These are phyloP conservation scores for Rapana venosa DNA, from an alignment of 2,888 invertebrate genomes.

Conservation along the genomic window DNA sequence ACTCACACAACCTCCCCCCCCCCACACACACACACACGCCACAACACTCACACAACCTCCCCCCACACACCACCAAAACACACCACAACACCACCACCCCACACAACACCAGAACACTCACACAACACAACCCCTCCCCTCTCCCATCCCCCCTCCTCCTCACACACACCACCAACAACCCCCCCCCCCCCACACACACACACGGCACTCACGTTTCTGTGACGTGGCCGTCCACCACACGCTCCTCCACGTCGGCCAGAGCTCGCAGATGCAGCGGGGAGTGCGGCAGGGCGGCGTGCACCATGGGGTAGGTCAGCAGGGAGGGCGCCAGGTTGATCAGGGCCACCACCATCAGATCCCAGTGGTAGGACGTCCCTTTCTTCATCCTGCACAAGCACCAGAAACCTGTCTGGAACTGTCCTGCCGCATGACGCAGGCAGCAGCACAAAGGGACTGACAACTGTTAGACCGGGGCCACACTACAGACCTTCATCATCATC, in stretches of 20 bases:
- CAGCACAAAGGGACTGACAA: too few relatives aligned
- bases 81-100: too few relatives aligned
- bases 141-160: neutral
- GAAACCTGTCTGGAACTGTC: neutral
- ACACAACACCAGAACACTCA: too few relatives aligned
- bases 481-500: too few relatives aligned
- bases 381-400: conserved; percentile 78
- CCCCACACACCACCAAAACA: too few relatives aligned
- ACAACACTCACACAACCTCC: too few relatives aligned
- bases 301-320: conserved; percentile 81
- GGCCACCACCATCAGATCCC: conserved; percentile 82
- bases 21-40: too few relatives aligned
- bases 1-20: too few relatives aligned
- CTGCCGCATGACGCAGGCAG: neutral
- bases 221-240: conserved; percentile 83
- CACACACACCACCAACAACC: too few relatives aligned
- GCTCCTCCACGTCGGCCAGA: conserved; percentile 83
- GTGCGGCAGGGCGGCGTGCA: conserved; percentile 83
- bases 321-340: conserved; percentile 81
- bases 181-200: neutral
- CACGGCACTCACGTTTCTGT: conserved; percentile 81
- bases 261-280: conserved; percentile 83
- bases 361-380: conserved; percentile 83
- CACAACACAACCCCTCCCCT: too few relatives aligned
- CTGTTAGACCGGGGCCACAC: too few relatives aligned